A percentile compares a stretch with the other conserved stretches of the same genome.
These are phyloP conservation scores for Pterois miles DNA, from an alignment of 2,797 vertebrate species.

Conservation along the genomic window DNA sequence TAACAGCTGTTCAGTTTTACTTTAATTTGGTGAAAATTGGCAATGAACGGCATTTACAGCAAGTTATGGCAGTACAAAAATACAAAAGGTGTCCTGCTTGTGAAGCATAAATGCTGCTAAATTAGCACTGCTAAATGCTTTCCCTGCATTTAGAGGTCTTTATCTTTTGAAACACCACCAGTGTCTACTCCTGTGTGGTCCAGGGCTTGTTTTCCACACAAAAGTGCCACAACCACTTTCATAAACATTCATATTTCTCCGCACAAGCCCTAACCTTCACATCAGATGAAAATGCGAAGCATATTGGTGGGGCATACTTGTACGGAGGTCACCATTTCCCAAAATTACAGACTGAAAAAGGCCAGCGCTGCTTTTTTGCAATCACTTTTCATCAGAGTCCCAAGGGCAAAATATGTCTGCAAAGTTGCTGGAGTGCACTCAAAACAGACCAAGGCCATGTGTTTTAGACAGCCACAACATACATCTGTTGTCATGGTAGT, in stretches of 20 bases:
- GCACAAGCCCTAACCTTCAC: background rate
- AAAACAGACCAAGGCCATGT: constrained; percentile 20
- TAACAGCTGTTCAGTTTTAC: background rate
- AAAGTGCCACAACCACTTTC: background rate
- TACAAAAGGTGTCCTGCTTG: background rate
- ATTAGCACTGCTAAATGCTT: background rate
- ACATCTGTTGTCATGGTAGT: constrained; percentile 38
- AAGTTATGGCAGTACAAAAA: background rate
- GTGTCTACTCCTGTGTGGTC: background rate
- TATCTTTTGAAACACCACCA: background rate
- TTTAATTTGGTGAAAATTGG: background rate
- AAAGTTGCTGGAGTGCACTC: constrained; percentile 34
- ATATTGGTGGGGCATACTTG: background rate
- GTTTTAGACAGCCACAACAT: constrained; percentile 18
- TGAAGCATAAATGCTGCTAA: background rate
- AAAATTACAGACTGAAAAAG: constrained; percentile 15
- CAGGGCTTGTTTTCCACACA: background rate
- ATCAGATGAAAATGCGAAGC: background rate
- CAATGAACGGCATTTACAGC: background rate
- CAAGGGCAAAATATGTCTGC: background rate
- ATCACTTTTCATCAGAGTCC: background rate
- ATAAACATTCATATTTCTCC: background rate
- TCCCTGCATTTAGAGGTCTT: background rate
- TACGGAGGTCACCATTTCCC: background rate
- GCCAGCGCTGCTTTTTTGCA: background rate